Evolutionary conservation across 1,140 invertebrate species (phyloP).

Genomic region (Drosophila virilis): DNA sequence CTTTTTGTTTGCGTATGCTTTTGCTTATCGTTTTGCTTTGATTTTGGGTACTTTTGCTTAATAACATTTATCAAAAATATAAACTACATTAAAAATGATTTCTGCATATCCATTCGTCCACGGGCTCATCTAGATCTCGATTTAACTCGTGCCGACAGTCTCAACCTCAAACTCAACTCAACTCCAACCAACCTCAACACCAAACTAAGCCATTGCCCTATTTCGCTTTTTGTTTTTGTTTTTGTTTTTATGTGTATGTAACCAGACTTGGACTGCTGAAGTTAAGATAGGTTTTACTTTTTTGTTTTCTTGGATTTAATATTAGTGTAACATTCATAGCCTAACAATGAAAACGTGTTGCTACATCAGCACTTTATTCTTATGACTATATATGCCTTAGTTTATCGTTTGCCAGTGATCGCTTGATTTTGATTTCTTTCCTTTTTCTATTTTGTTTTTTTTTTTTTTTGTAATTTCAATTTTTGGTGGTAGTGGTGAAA

Average conservation of each 20-base stretch:
- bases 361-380: slow-evolving; percentile 55
- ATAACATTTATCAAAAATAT: slow-evolving; percentile 84
- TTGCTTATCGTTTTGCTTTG: slow-evolving; percentile 45
- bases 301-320: slow-evolving; percentile 43
- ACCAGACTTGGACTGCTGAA: slow-evolving; percentile 40
- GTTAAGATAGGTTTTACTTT: slow-evolving; percentile 59
- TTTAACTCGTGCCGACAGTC: slow-evolving; percentile 69
- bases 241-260: slow-evolving; percentile 13
- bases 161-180: slow-evolving; percentile 37
- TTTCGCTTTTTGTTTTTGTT: slow-evolving; percentile 3
- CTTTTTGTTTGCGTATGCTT: slow-evolving; percentile 39
- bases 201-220: slow-evolving; percentile 30
- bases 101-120: slow-evolving; percentile 1
- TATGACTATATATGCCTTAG: slow-evolving; percentile 47
- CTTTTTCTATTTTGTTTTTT: slow-evolving; percentile 24
- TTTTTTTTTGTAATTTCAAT: neutral
- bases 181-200: slow-evolving; percentile 15
- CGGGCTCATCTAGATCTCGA: slow-evolving; percentile 39
- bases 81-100: slow-evolving; percentile 78
- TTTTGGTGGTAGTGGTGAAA: slow-evolving; percentile 45
- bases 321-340: slow-evolving; percentile 69
- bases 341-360: slow-evolving; percentile 73
- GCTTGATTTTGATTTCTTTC: slow-evolving; percentile 37
- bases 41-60: slow-evolving; percentile 55
- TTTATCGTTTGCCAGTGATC: slow-evolving; percentile 22